Base-by-base conservation (phyloP, 2,113 vertebrate genomes). In the Marcusenius ussheri region DNA sequence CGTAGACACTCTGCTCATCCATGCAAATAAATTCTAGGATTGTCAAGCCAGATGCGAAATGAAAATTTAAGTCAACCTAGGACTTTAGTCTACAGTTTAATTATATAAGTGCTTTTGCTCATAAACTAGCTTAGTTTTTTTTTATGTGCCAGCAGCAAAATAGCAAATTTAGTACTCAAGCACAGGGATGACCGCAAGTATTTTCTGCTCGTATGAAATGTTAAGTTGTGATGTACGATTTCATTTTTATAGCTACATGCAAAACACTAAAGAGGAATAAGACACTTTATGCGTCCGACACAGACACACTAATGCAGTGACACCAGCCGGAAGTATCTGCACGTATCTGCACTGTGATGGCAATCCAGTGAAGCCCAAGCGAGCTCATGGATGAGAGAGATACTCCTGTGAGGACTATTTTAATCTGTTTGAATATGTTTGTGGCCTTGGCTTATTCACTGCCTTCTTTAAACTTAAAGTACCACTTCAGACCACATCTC, bases 81-180 rank as follows among this genome's bases (percentile, higher is more conserved):
- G 94, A 94, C 95, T 95, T 95, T 95, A 95, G 94, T 94, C 92
- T 92, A 93, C 93, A 93, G 94, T 94, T 94, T 94, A 95, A 96
- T 96, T 95, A 66, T 46, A 94, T 92, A 93, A 93, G 91, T 92
- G 90, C 91, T 92, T 92, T 91, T 91, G 91, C 90, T 93, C 93
- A 93, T 93, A 95, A 95, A 95, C 94, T 91, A 94, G 91, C 93
- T 94, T 93, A 92, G 93, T 91, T 50, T 85, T 90, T 91, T 90
- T 92, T 90, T 85, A 92, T 88, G 91, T 90, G 89, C 88, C 92
- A 91, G 89, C 90, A 91, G 39, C 51, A 88, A 39, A 89, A 85
- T 90, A 90, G 90, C 92, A 45, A 19, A 84, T 47, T 45, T 84
- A 84, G 45, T 47, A 46, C 7, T 47, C 45, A 11, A 47, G 1